These are phyloP conservation scores for Dicrurus megarhynchus DNA, from an alignment of 2,113 vertebrate species.

Conservation along the genomic window DNA sequence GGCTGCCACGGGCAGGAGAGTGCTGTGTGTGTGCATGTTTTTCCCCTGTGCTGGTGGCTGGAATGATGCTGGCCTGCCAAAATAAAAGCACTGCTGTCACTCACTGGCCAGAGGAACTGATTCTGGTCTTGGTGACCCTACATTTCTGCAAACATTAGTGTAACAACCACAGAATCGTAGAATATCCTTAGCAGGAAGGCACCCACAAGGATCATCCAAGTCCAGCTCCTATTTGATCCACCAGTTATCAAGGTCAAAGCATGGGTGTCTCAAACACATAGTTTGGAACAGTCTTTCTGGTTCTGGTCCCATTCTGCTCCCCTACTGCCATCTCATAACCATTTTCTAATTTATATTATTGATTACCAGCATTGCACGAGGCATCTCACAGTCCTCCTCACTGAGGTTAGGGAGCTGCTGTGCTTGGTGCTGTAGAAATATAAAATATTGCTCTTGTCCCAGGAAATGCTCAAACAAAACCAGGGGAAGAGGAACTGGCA, in stretches of 20 bases:
- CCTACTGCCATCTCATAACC: background rate
- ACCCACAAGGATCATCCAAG: background rate
- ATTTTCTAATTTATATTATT: background rate
- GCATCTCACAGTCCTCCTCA: background rate
- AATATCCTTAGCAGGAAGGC: background rate
- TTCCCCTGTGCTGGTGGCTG: background rate
- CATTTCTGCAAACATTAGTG: background rate
- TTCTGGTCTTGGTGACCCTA: background rate
- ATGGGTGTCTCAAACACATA: background rate
- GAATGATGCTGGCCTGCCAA: background rate
- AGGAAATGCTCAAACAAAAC: background rate
- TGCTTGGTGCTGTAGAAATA: background rate
- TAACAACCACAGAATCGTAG: background rate
- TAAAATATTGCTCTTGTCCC: background rate
- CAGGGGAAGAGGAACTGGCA: background rate
- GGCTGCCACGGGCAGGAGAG: background rate
- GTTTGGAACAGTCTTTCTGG: background rate
- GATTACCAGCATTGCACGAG: background rate
- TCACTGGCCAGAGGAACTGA: background rate
- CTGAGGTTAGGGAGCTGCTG: background rate
- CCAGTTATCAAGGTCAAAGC: background rate
- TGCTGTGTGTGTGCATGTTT: background rate
- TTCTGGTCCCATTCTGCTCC: background rate
- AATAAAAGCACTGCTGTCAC: constrained; percentile 5
- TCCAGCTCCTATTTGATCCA: background rate